Evolutionary conservation across 2,888 invertebrate species (phyloP).

Genomic region (Digitonthophagus gazella): DNA sequence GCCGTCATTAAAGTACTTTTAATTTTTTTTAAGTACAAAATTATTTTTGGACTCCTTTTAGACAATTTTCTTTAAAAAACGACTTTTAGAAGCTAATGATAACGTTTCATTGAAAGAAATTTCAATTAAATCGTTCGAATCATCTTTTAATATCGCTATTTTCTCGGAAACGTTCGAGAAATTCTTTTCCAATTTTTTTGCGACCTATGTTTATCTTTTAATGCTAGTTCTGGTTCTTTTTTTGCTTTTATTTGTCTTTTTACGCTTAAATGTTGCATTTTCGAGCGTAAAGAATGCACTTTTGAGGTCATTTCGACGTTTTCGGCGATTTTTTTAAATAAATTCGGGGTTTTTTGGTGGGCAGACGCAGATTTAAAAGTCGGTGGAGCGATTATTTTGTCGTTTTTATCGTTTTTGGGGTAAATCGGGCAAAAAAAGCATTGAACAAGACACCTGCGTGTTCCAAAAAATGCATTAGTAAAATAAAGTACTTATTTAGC

Average conservation of each 20-base stretch:
- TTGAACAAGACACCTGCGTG: too few relatives aligned
- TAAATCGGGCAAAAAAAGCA: slow-evolving; percentile 66
- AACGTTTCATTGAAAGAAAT: not conserved
- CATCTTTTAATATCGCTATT: slow-evolving; percentile 46
- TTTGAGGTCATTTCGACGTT: slow-evolving; percentile 68
- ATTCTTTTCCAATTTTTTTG: slow-evolving; percentile 30
- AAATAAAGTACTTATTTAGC: too few relatives aligned
- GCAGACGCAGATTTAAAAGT: slow-evolving; percentile 35
- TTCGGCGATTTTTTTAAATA: slow-evolving; percentile 57
- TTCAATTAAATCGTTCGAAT: slow-evolving; percentile 32
- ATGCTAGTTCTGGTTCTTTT: slow-evolving; percentile 33
- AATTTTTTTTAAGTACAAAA: slow-evolving; percentile 22
- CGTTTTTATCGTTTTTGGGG: slow-evolving; percentile 41
- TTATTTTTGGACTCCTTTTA: slow-evolving; percentile 27
- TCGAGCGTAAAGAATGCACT: slow-evolving; percentile 61
- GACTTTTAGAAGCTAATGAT: slow-evolving; percentile 37
- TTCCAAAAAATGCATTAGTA: too few relatives aligned
- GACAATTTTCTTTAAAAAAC: slow-evolving; percentile 29
- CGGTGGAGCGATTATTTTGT: slow-evolving; percentile 33
- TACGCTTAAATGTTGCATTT: slow-evolving; percentile 56
- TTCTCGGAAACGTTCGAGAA: slow-evolving; percentile 44
- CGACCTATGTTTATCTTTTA: slow-evolving; percentile 48
- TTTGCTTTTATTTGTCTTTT: slow-evolving; percentile 40
- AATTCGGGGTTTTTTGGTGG: slow-evolving; percentile 44
- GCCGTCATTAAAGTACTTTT: slow-evolving; percentile 13